Evolutionary conservation across 2,888 invertebrate genomes (phyloP), one percentile per base, ranked within the genome.

Genomic region (Euzophera pinguis): DNA sequence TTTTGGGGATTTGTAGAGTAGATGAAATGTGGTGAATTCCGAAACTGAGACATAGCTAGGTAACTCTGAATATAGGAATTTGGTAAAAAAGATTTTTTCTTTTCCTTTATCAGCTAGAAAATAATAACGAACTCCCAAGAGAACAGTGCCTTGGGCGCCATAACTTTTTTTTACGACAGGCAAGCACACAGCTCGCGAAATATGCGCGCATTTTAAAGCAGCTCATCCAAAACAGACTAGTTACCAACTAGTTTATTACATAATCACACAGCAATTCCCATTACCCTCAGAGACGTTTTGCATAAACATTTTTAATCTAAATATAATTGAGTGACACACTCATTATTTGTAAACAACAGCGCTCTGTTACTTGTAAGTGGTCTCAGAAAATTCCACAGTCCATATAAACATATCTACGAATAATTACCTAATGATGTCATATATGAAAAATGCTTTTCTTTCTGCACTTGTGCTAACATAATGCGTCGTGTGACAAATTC

Each of bases 391-490:
- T 56, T 54, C 53, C 52, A 52, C 32, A 52, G 29, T 55, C 41
- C 17, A 53, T 32, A 35, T 42, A 22, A 1, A 32, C 7, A 32
- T 29, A 7, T 7, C 29, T 32, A 41, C 29, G 49, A 34, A 53
- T 53, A 53, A 57, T 56, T 56, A 56, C 55, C 50, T 56, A 67
- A 65, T 84, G 85, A 85, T 82, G 82, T 85, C 84, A 84, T 69
- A 59, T 53, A 50, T 58, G 59, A 72, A 69, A 71, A 65, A 76
- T 73, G 70, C 64, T 58, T 69, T 68, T 69, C 64, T 65, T 62
- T 48, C 42, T 61, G 59, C 84, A 84, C 73, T 82, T 84, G 84
- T 76, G 72, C 65, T 73, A 83, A 84, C 73, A 83, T 49, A 39
- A 56, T 41, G 41, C 12, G 38, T 41, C 39, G 53, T 51, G 54